Evolutionary conservation across 1,140 invertebrate species (phyloP).

Genomic region (Phymastichus coffea): DNA sequence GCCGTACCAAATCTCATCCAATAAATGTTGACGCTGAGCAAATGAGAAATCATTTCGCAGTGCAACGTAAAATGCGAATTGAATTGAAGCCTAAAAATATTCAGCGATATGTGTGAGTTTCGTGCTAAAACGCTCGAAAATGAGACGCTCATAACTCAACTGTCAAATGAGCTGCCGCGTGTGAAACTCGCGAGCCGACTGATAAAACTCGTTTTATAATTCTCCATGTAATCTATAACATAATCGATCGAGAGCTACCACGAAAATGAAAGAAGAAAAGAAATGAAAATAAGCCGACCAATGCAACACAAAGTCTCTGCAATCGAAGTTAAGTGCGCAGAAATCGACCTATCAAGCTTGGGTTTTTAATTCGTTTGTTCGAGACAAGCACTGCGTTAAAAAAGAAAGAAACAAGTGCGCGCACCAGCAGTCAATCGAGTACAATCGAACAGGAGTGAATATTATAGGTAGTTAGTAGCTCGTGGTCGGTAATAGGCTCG

Average conservation of each 20-base stretch:
- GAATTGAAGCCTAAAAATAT: too few species aligned
- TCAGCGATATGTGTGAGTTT: too few species aligned
- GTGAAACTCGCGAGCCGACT: not conserved
- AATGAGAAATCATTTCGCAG: too few species aligned
- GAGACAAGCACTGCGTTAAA: not conserved
- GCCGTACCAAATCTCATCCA: too few species aligned
- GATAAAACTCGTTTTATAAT: not conserved
- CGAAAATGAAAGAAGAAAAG: not conserved
- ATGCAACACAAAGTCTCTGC: not conserved
- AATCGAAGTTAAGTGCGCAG: not conserved
- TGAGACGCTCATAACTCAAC: not conserved
- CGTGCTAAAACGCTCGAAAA: too few species aligned
- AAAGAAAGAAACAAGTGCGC: not conserved
- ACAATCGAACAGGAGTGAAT: not conserved
- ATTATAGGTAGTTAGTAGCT: too few species aligned
- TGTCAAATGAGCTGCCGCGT: not conserved
- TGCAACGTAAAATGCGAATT: too few species aligned
- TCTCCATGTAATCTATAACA: conserved; percentile 8
- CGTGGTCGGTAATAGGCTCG: not conserved
- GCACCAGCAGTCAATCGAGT: not conserved
- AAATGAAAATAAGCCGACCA: not conserved
- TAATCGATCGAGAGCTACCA: not conserved
- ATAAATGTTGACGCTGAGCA: too few species aligned
- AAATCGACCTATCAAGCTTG: too few species aligned
- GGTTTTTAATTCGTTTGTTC: not conserved